Evolutionary conservation across 2,888 invertebrate species (phyloP), one percentile per base, ranked within the genome.

Genomic region (Blastobasis adustella): DNA sequence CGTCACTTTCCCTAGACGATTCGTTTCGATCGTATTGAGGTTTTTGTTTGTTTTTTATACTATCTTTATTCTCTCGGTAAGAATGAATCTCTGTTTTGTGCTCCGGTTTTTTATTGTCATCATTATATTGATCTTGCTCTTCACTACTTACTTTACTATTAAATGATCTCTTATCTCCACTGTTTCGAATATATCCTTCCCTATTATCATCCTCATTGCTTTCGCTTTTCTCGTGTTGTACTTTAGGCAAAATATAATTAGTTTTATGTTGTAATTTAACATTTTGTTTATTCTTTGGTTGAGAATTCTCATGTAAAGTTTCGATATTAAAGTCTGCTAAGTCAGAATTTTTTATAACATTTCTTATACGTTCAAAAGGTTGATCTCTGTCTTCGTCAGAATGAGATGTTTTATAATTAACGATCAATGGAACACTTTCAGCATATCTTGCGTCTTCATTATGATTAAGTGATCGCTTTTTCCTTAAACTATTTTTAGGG

Each of bases 311-410:
- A 59, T 86, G 86, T 42, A 73, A 57, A 1, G 83, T 80, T 66
- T 82, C 73, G 50, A 85, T 79, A 49, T 77, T 76, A 54, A 81
- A 85, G 63, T 85, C 76, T 43, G 83, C 84, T 64, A 86, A 64
- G 23, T 23, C 23, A 23, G 23, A 23, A 23, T 23, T 23, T 23
- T 23, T 23, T 2, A 23, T 23, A 23, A 23, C 23, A 23, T 23
- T 23, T 23, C 23, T 23, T 23, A 23, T 23, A 23, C 23, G 23
- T 66, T 60, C 64, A 50, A 52, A 61, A 58, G 38, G 46, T 38
- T 55, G 62, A 65, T 58, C 54, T 58, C 42, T 71, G 60, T 55
- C 62, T 60, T 44, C 63, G 9, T 38, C 66, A 39, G 60, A 58
- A 58, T 83, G 81, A 46, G 62, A 60, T 39, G 77, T 81, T 64